Percentiles rank a stretch among this genome's conserved stretches.
These are phyloP conservation scores for Charaxes varanes DNA, from an alignment of 1,140 invertebrate genomes.

Conservation along the genomic window DNA sequence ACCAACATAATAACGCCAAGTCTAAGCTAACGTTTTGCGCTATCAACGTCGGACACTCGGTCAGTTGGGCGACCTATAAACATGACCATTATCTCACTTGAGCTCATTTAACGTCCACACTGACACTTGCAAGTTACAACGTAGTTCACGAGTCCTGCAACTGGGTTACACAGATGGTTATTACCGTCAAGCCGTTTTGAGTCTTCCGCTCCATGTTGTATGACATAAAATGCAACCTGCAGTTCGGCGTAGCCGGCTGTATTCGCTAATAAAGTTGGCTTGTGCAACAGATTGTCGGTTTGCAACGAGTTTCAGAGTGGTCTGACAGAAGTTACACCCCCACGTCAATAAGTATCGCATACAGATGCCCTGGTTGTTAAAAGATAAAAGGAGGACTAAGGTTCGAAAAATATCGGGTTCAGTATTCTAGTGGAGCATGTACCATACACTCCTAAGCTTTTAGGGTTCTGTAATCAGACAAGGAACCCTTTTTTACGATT, in stretches of 20 bases:
- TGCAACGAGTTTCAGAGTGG: neutral
- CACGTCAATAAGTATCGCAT: too few species aligned
- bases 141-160: conserved; percentile 1
- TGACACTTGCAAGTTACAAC: conserved; percentile 8
- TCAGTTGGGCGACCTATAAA: conserved; percentile 3
- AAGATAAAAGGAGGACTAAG: too few species aligned
- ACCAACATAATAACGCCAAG: too few species aligned
- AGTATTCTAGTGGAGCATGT: neutral
- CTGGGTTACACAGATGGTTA: conserved; percentile 1
- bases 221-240: neutral
- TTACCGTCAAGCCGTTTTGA: neutral
- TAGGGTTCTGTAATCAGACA: too few species aligned
- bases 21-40: too few species aligned
- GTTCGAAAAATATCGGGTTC: neutral
- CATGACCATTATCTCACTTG: conserved; percentile 5
- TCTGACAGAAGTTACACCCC: too few species aligned
- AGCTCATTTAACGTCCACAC: conserved; percentile 6
- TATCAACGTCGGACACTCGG: conserved; percentile 1
- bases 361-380: too few species aligned
- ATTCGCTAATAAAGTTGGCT: conserved; percentile 1
- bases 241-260: neutral
- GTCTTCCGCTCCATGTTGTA: neutral
- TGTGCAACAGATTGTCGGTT: conserved; percentile 5
- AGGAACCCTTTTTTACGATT: too few species aligned
- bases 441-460: too few species aligned